Percentiles rank a stretch among this genome's conserved stretches.
Conservation (phyloP, 1,140 invertebrate genomes). For the Nasonia vitripennis region DNA sequence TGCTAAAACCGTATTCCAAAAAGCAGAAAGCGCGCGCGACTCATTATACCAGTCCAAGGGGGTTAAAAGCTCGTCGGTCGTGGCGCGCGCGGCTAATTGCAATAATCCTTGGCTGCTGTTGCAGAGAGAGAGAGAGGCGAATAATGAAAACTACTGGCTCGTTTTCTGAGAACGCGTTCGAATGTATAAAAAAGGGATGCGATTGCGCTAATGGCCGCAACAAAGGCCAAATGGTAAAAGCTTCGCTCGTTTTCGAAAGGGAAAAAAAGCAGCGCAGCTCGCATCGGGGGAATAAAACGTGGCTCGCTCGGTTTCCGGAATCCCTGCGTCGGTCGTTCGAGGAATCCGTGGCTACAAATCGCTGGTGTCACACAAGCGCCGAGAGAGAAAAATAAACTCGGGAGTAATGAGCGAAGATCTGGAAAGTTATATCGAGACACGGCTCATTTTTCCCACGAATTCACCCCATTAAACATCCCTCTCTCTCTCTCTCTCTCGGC, state of each 20-base stretch:
- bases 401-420: neutral
- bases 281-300: neutral
- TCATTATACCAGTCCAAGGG: neutral
- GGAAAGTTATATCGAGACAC: constrained; percentile 41
- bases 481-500: constrained; percentile 60
- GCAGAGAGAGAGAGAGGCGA: no score
- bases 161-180: no score
- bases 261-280: no score
- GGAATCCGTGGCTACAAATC: neutral
- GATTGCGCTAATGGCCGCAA: no score
- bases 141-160: no score
- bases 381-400: neutral
- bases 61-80: neutral
- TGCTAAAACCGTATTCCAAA: neutral
- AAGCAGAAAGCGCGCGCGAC: neutral
- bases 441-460: constrained; percentile 72
- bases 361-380: neutral
- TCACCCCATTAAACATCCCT: constrained; percentile 75
- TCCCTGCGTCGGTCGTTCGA: neutral
- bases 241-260: neutral
- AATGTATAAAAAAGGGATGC: no score
- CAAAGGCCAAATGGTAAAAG: no score
- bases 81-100: neutral
- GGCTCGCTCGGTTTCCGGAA: neutral
- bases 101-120: neutral